Percentiles rank a stretch among this genome's conserved stretches.
These are phyloP conservation scores for Megalonaias nervosa DNA, from an alignment of 1,140 invertebrate species.

Conservation along the genomic window DNA sequence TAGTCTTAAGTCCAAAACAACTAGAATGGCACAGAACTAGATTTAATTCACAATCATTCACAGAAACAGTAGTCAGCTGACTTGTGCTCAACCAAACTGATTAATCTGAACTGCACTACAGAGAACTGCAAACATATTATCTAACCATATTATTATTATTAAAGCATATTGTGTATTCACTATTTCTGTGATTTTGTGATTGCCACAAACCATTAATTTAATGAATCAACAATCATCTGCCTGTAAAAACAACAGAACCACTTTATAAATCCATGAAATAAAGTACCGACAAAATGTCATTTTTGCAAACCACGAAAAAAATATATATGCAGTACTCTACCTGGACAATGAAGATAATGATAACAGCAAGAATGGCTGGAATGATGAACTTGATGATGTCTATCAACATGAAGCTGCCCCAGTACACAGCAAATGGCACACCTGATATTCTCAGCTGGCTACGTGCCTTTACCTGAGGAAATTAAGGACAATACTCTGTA, in stretches of 20 bases:
- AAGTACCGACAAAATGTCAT: not conserved
- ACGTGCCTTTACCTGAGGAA: slow-evolving; percentile 82
- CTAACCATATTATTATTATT: too few relatives aligned
- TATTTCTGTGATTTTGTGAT: too few relatives aligned
- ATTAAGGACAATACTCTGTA: too few relatives aligned
- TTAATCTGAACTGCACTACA: too few relatives aligned
- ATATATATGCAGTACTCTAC: slow-evolving; percentile 31
- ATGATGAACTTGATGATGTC: slow-evolving; percentile 78
- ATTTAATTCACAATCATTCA: too few relatives aligned
- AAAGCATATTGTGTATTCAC: too few relatives aligned
- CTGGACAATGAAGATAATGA: slow-evolving; percentile 73
- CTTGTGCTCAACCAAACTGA: too few relatives aligned
- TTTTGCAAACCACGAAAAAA: not conserved
- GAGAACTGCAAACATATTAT: too few relatives aligned
- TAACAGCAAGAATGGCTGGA: slow-evolving; percentile 79
- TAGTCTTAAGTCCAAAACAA: too few relatives aligned
- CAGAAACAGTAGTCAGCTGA: too few relatives aligned
- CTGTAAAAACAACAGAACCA: not conserved
- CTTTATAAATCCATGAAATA: not conserved
- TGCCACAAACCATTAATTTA: not conserved
- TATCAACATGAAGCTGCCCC: slow-evolving; percentile 79
- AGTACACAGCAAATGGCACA: slow-evolving; percentile 84
- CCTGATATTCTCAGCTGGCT: slow-evolving; percentile 89
- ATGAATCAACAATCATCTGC: not conserved
- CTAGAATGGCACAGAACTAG: too few relatives aligned